Evolutionary conservation across 2,113 vertebrate genomes (phyloP).

Genomic region (Dicentrarchus labrax): DNA sequence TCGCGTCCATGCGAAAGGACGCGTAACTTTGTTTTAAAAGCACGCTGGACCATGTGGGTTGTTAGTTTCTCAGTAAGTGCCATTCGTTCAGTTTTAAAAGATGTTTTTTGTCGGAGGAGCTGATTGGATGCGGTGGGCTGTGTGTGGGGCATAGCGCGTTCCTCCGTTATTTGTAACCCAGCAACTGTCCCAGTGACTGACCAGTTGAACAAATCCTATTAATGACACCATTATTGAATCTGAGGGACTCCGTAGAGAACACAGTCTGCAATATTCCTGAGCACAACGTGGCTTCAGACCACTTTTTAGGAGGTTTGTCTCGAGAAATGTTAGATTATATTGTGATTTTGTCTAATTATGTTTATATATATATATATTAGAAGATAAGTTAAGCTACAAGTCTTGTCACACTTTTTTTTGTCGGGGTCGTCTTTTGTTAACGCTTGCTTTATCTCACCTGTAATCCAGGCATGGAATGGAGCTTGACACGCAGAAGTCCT

Average conservation of each 20-base stretch:
- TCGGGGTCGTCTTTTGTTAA: neutral
- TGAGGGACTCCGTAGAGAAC: conserved; percentile 37
- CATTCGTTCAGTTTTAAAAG: no score
- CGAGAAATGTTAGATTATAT: neutral
- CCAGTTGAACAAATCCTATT: conserved; percentile 76
- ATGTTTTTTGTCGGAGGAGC: conserved; percentile 10
- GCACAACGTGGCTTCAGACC: neutral
- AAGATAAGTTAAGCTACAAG: no score
- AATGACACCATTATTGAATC: conserved; percentile 69
- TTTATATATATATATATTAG: no score
- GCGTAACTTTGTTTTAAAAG: neutral
- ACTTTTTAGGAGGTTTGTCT: neutral
- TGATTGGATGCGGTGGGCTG: conserved; percentile 69
- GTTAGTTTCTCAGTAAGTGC: neutral
- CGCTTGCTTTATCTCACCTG: neutral
- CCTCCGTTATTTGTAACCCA: conserved; percentile 81
- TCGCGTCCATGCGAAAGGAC: neutral
- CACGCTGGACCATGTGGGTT: conserved; percentile 15
- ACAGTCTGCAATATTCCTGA: neutral
- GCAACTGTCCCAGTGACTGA: conserved; percentile 82
- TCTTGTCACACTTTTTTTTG: neutral
- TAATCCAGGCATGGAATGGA: conserved; percentile 60
- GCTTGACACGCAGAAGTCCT: conserved; percentile 36
- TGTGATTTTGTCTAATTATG: neutral
- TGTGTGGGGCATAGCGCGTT: conserved; percentile 69